Evolutionary conservation across 2,797 vertebrate species (phyloP), one percentile per base, ranked within the genome.

Genomic region (Arctocebus calabarensis): DNA sequence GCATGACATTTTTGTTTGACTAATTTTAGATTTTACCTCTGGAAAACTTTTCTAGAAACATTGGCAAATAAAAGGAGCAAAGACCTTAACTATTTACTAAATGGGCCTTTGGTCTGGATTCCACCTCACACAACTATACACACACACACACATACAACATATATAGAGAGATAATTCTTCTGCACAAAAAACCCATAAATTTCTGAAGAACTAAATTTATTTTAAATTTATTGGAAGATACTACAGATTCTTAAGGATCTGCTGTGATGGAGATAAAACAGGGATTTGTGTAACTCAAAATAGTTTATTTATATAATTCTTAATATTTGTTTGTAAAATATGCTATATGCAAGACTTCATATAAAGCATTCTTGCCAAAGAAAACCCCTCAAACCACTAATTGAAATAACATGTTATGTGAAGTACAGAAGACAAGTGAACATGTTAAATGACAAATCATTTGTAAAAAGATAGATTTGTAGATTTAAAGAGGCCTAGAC

Each of bases 1-100:
- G 70, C 3, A 79, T 68, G 62, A 78, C 12, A n/a, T 78, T 43
- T 82, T 85, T 77, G 32, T 79, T 88, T 84, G 40, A 74, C 32
- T 92, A 74, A 81, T 75, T 74, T 34, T 70, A 85, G 19, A 95
- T 81, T 85, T 95, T 91, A 75, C 79, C 75, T 93, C 77, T 81
- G 61, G 34, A 88, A 93, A 88, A 78, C 25, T 61, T 88, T 96
- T 88, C 59, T n/a, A 64, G 32, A 75, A 32, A 85, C 62, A 94
- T 14, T 78, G 86, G 12, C 55, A 57, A 75, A 59, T 57, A 52
- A 74, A 71, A 83, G 82, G 22, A 78, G 40, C 29, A 84, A 85
- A 91, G 23, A 12, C 61, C n/a, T 81, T 45, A 84, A 68, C 55
- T 70, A 19, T 87, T 93, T 77, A 68, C 52, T 29, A 37, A 90